Base-by-base conservation (phyloP, 2,888 invertebrate genomes). In the Oxycera nigricornis region DNA sequence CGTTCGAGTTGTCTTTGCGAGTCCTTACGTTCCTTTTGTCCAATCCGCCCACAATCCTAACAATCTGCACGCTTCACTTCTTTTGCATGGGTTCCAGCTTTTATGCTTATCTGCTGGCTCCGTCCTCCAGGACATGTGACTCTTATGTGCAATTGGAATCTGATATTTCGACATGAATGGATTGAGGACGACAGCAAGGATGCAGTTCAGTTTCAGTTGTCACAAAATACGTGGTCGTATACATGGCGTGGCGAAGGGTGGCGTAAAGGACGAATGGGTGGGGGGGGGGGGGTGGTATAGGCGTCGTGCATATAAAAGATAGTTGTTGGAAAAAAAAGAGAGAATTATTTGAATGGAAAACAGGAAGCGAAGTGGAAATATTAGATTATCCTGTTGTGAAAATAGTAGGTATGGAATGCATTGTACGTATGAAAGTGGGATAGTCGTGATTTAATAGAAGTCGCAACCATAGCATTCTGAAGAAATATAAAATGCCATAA, bases 111-210 rank as follows among this genome's bases (percentile, higher is more conserved):
- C 46, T 46, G 3, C 46, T 46, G n/a, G 46, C n/a, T 59, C n/a
- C 59, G 59, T 59, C 24, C 59, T 59, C 9, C 24, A 24, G 59
- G 30, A 59, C 30, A 30, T 59, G 59, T 59, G 59, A 55, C 24
- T 59, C 59, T 59, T 59, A 59, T 59, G 30, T 59, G 30, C 59
- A 59, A 59, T 59, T 59, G 28, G 59, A 59, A 28, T 59, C 59
- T 59, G 59, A 59, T 59, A 59, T 59, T 59, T 22, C 59, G 30
- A 59, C 59, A 59, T 59, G 59, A 59, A 59, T 28, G 22, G 59
- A 59, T 59, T 59, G 59, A 59, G 30, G 11, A 59, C 59, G 59
- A 59, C 59, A 59, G 59, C 59, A 2, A 1, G 28, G 59, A 59
- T 59, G 30, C 59, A 59, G 24, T 59, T 26, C 22, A 59, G 59